Base-by-base conservation (phyloP, 2,113 vertebrate species). In the Jaculus jaculus region DNA sequence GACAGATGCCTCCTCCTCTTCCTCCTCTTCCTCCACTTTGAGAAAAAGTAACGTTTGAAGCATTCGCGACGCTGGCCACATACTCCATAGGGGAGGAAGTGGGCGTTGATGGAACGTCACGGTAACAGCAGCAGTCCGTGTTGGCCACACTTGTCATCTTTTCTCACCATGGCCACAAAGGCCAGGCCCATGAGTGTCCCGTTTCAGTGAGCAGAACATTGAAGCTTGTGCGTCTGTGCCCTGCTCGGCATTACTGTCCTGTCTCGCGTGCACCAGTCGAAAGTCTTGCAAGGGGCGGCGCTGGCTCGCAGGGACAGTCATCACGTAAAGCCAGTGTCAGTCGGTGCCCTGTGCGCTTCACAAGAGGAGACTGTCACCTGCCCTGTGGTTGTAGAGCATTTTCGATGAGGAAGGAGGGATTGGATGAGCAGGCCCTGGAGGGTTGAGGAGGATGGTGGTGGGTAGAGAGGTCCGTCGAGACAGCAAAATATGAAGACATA, bases 151-250 rank as follows among this genome's bases (percentile, higher is more conserved):
- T 84, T 83, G 42, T 51, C 13, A 1, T 37, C 34, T 75, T 90
- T 68, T 32, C 20, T 66, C 26, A 66, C 7, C 7, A 78, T 18
- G 66, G 42, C 71, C 7, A 0, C 21, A 73, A 89, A 81, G n/a
- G 54, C 73, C 5, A 37, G 60, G 28, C 17, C 68, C 32, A 15
- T 74, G 63, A n/a, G 24, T 60, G 63, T 58, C 69, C 75, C 74
- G 34, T 79, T 90, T 83, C 60, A 86, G 21, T 89, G 94, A 90
- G 73, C 39, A 91, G 7, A 79, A 81, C 87, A 42, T 71, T 24
- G 79, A 89, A 79, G 7, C 37, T 73, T 26, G 13, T 47, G 9
- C 83, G 32, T 89, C 65, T n/a, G 30, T 91, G 82, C 21, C 32
- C 65, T 30, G 7, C 24, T 34, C 24, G 18, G 26, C 30, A 7